Base-by-base conservation (phyloP, 2,888 invertebrate genomes). In the Bembecia ichneumoniformis region DNA sequence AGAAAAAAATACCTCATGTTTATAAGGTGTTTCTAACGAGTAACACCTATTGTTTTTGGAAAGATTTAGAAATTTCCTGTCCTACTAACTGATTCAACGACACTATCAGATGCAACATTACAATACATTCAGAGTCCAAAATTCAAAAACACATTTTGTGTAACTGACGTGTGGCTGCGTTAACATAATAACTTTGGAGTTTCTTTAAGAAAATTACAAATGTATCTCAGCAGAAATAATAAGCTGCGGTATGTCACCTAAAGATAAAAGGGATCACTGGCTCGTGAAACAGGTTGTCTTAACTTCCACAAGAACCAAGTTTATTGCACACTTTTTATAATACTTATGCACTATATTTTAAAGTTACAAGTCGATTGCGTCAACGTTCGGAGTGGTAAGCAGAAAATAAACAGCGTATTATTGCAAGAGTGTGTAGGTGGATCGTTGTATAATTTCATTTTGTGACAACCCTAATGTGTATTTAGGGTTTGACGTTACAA, bases 381-480 rank as follows among this genome's bases (percentile, higher is more conserved):
- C 13, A 52, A 35, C 49, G 35, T 54, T 57, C 64, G 59, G 57
- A 62, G 62, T 46, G 28, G n/a, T 2, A 3, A 49, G 46, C 17
- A 44, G 63, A 66, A 72, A 73, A 76, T 79, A 77, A 78, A 77
- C 78, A 75, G 74, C 74, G 71, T 82, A 75, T 77, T 77, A 80
- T 81, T 74, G 72, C 78, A 76, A 79, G 44, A 44, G 74, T 77
- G 71, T 68, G 79, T 72, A 77, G 75, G 79, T 71, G 74, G 74
- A 74, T 77, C 73, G 77, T 77, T 74, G 76, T 79, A 78, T 82
- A 82, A 82, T 81, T 79, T 82, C 74, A 76, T 79, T 82, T 80
- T 68, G 76, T 68, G 76, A 77, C 80, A 81, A 67, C 74, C 73
- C 72, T 78, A 74, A 76, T 73, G 74, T 64, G 63, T 66, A 63